Percentiles rank a stretch among this genome's conserved stretches.
Evolutionary conservation across 92 coral and sea anemone species (phyloP).

Genomic region (Porites cylindrica): DNA sequence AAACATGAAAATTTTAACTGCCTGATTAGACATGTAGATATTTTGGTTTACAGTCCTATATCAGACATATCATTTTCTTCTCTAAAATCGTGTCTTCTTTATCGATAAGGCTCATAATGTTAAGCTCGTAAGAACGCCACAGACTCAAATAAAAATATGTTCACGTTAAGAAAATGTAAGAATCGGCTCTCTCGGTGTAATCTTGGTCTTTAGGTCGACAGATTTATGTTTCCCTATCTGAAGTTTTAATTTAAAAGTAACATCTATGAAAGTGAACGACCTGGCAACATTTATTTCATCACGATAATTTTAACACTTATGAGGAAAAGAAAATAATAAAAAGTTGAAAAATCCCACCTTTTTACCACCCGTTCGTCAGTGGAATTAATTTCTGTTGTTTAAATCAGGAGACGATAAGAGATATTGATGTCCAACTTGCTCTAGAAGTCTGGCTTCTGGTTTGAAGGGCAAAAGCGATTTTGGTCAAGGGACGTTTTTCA

Average conservation of each 20-base stretch:
- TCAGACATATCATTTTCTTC: slow-evolving; percentile 10
- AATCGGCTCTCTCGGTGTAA: neutral
- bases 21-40: slow-evolving; percentile 44
- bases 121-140: neutral
- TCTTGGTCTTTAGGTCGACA: neutral
- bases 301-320: neutral
- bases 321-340: slow-evolving; percentile 11
- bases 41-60: slow-evolving; percentile 39
- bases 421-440: neutral
- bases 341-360: slow-evolving; percentile 39
- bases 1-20: slow-evolving; percentile 21
- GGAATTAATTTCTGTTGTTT: neutral
- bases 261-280: slow-evolving; percentile 1
- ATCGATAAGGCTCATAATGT: slow-evolving; percentile 23
- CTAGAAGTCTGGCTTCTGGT: neutral
- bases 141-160: neutral
- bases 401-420: neutral
- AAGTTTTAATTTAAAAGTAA: neutral
- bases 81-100: slow-evolving; percentile 35
- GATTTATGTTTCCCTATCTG: neutral
- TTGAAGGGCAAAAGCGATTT: slow-evolving; percentile 29
- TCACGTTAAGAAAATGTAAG: neutral
- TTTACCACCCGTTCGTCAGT: neutral
- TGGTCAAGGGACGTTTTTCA: slow-evolving; percentile 34
- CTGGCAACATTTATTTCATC: slow-evolving; percentile 30